phyloP scores from a whole-genome alignment of 2,888 invertebrate genomes.

The Spisula subtruncata region DNA sequence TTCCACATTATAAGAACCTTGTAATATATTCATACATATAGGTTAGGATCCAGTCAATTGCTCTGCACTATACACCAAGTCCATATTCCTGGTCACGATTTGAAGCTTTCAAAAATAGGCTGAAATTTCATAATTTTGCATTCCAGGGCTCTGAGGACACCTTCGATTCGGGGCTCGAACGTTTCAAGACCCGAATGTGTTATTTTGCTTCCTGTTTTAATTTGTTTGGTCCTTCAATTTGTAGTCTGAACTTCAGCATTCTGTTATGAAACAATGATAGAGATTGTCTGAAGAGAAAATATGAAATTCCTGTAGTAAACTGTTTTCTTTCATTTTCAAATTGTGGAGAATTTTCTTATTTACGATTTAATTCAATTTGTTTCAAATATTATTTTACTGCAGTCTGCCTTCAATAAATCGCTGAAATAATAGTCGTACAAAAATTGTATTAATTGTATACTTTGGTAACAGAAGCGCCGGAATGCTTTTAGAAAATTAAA shows the following conservation, averaged over 20 bases:
- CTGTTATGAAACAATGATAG: too few species aligned
- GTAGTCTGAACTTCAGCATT: too few species aligned
- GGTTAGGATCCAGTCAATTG: too few species aligned
- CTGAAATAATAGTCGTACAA: neutral
- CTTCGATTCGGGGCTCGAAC: too few species aligned
- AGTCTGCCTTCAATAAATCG: constrained; percentile 8
- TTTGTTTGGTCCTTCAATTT: neutral
- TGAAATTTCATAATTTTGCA: too few species aligned
- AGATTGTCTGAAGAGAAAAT: too few species aligned
- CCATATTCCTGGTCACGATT: too few species aligned
- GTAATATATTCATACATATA: too few species aligned
- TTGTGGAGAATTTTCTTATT: constrained; percentile 14
- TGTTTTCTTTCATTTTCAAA: neutral
- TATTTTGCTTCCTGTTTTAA: neutral
- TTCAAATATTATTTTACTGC: neutral
- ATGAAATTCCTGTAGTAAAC: neutral
- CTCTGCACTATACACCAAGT: too few species aligned
- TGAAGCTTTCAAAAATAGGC: too few species aligned
- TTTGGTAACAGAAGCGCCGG: neutral
- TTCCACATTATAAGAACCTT: too few species aligned
- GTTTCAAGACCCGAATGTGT: neutral
- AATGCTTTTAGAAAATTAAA: constrained; percentile 26
- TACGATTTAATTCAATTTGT: neutral
- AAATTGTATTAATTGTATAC: constrained; percentile 16
- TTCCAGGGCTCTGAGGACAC: too few species aligned